Conservation (phyloP, 2,113 vertebrate genomes). For the Clupea harengus region DNA sequence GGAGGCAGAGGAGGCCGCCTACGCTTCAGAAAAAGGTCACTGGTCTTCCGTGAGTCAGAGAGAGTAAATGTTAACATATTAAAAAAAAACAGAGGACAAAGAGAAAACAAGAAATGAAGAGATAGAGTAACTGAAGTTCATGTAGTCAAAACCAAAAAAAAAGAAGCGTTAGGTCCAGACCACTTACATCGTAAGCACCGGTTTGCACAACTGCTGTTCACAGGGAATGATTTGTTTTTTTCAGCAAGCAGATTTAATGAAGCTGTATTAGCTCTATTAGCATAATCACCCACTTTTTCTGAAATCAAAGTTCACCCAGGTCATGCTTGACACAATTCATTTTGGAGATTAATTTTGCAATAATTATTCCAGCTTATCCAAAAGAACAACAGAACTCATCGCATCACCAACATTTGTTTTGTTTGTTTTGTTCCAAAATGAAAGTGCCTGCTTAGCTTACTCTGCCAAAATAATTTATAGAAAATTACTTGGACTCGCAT, state of each 20-base stretch:
- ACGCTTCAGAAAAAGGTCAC: neutral
- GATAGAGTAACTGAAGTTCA: neutral
- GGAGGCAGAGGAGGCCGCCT: neutral
- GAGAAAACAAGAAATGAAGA: neutral
- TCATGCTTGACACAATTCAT: slow-evolving; percentile 38
- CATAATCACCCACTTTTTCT: slow-evolving; percentile 46
- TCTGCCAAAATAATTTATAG: neutral
- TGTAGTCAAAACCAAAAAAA: neutral
- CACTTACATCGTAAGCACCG: neutral
- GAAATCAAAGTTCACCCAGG: slow-evolving; percentile 41
- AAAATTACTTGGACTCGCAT: neutral
- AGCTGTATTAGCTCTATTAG: slow-evolving; percentile 23
- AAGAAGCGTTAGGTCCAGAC: neutral
- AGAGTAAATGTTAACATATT: neutral
- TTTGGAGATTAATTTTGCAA: slow-evolving; percentile 36
- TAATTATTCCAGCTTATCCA: slow-evolving; percentile 41
- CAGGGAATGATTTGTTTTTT: neutral
- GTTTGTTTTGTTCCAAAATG: neutral
- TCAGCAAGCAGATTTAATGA: neutral
- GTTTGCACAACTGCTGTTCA: neutral
- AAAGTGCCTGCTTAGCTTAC: neutral
- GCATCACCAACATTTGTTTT: neutral
- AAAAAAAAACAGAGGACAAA: neutral
- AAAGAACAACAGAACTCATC: slow-evolving; percentile 50
- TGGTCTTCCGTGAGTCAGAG: neutral